Evolutionary conservation across 2,888 invertebrate species (phyloP).

Genomic region (Taphrorychus bicolor): DNA sequence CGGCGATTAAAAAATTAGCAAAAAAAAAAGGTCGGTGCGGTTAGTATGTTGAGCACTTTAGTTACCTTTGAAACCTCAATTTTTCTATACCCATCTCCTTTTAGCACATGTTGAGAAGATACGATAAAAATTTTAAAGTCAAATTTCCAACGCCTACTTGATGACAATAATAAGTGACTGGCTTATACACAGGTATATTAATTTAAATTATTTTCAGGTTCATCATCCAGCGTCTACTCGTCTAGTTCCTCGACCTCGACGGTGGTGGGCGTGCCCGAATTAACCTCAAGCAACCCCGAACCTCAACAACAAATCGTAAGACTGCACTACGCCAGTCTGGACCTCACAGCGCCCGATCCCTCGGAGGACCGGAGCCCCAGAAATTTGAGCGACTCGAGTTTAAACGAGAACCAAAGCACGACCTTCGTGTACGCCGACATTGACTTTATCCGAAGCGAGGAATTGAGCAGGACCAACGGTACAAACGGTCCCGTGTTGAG

Average conservation of each 20-base stretch:
- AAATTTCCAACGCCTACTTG: background rate
- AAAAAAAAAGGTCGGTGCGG: no score
- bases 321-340: constrained; percentile 72
- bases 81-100: no score
- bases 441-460: constrained; percentile 75
- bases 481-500: constrained; percentile 3
- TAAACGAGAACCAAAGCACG: constrained; percentile 47
- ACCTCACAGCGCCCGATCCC: constrained; percentile 61
- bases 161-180: no score
- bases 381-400: constrained; percentile 26
- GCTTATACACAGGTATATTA: background rate
- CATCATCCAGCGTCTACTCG: constrained; percentile 56
- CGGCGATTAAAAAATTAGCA: no score
- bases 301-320: constrained; percentile 54
- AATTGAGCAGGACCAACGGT: constrained; percentile 50
- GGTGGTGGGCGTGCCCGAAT: constrained; percentile 50
- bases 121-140: no score
- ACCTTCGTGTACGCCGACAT: constrained; percentile 79
- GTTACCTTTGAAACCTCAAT: no score
- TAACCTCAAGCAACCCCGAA: background rate
- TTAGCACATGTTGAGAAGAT: no score
- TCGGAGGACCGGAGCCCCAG: constrained; percentile 45
- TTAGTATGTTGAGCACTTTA: no score
- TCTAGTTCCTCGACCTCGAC: constrained; percentile 57
- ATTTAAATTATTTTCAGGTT: constrained; percentile 42